Conservation (phyloP, 2,113 vertebrate genomes). For the human (Homo sapiens) region GRCh38 chr1:96957501-96958000, state of each 20-base stretch:
- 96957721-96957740: conserved; percentile 52
- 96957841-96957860: conserved; percentile 50
- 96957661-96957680: neutral
- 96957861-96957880: conserved; percentile 49
- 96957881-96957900: conserved; percentile 59
- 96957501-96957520: conserved; percentile 56
- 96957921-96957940: conserved; percentile 74
- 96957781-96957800: conserved; percentile 68
- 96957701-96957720: conserved; percentile 54
- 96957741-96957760: conserved; percentile 19
- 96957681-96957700: conserved; percentile 70
- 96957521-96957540: conserved; percentile 53
- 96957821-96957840: conserved; percentile 60
- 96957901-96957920: conserved; percentile 52
- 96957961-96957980: conserved; percentile 47
- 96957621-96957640: conserved; percentile 69
- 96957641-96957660: conserved; percentile 73
- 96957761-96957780: conserved; percentile 55
- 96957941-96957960: conserved; percentile 43
- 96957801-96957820: conserved; percentile 66
- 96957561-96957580: conserved; percentile 71
- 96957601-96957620: conserved; percentile 74
- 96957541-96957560: conserved; percentile 70
- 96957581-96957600: conserved; percentile 57
- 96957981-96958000: conserved; percentile 62